Base-by-base conservation (phyloP, 2,797 vertebrate genomes). In the Enteromius argenteus region DNA sequence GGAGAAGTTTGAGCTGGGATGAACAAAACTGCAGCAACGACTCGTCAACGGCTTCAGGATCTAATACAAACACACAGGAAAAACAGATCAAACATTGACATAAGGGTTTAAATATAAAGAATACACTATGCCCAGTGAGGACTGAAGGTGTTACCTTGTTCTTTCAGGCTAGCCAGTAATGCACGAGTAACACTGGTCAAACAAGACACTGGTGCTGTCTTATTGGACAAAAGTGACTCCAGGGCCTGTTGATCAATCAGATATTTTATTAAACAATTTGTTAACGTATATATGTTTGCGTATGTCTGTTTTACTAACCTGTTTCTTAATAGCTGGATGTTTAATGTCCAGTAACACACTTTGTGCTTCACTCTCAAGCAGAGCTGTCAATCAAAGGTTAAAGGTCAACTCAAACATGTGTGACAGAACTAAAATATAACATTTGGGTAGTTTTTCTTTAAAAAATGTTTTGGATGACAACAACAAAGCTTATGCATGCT, bases 291-390 rank as follows among this genome's bases (percentile, higher is more conserved):
- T 23, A 51, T 77, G 15, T 44, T 4, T 19, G 46, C 17, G 30
- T 62, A 60, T 44, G 27, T 53, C 42, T 64, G 46, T 81, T 75
- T 35, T 11, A 39, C 58, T 60, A 88, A 97, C 98, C 96, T 99
- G 98, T 91, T 97, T 99, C 92, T 97, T 99, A 85, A 98, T 96
- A 80, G 96, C 97, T 35, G 97, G 97, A 84, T 99, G 97, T 92
- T 97, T 99, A 90, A 99, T 98, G 84, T 99, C 98, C 88, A 98
- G 93, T 90, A 99, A 92, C 84, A 96, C 90, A 62, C 91, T 95
- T 93, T 96, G 96, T 85, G 95, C 95, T 93, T 99, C 98, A 0
- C 84, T 93, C 93, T 99, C 97, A 90, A 98, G 89, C 86, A 93
- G 79, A 87, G 95, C 98, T 99, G 77, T 53, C 4, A 67, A 56